These are phyloP conservation scores for Hippocampus comes DNA, from an alignment of 2,113 vertebrate species.

Conservation along the genomic window DNA sequence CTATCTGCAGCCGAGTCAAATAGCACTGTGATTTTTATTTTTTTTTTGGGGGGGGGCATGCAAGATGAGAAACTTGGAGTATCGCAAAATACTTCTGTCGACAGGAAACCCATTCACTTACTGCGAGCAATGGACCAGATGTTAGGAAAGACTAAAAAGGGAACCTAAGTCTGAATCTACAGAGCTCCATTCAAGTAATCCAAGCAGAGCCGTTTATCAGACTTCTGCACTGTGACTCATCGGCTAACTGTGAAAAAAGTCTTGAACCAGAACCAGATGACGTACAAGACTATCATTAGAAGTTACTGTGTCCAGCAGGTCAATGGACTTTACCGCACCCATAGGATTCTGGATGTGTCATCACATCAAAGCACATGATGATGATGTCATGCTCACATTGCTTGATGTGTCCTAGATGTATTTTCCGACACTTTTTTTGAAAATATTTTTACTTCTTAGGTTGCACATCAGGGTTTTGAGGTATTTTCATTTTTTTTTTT, in stretches of 20 bases:
- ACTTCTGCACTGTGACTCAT: conserved; percentile 6
- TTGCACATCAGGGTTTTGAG: too few relatives aligned
- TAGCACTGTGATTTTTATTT: conserved; percentile 6
- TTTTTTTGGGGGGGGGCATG: conserved; percentile 9
- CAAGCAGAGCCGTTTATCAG: background rate
- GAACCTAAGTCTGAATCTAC: background rate
- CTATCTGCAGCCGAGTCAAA: conserved; percentile 13
- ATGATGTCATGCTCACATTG: background rate
- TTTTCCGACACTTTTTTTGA: too few relatives aligned
- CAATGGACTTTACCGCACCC: conserved; percentile 57
- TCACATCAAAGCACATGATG: conserved; percentile 14
- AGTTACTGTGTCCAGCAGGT: conserved; percentile 45
- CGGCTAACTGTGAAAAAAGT: background rate
- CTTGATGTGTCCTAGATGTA: too few relatives aligned
- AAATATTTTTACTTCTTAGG: too few relatives aligned
- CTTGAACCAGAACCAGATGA: conserved; percentile 17
- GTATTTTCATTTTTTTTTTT: too few relatives aligned
- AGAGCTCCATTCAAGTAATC: background rate
- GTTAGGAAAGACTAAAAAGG: conserved; percentile 23
- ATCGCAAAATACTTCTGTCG: conserved; percentile 40
- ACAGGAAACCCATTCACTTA: conserved; percentile 36
- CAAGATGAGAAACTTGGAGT: conserved; percentile 28
- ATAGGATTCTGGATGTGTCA: conserved; percentile 30
- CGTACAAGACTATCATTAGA: conserved; percentile 31
- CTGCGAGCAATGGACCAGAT: conserved; percentile 35